phyloP scores from a whole-genome alignment of 2,113 vertebrate genomes.

The Galemys pyrenaicus region DNA sequence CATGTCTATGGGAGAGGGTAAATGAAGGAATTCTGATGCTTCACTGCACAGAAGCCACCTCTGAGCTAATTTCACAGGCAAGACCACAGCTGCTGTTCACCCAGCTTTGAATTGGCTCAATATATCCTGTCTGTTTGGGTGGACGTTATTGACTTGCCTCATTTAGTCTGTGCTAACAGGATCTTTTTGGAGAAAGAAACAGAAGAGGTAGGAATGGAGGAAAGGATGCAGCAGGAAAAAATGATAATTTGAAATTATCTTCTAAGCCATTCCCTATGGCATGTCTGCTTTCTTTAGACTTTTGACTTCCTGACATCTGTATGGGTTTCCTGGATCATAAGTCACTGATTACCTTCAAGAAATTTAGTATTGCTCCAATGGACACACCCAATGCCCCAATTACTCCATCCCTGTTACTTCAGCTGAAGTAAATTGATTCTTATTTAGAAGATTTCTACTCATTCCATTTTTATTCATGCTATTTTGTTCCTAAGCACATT shows the following conservation, averaged over 20 bases:
- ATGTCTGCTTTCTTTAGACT: neutral
- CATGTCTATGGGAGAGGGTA: constrained; percentile 76
- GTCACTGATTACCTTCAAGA: neutral
- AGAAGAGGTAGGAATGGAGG: neutral
- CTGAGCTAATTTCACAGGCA: constrained; percentile 81
- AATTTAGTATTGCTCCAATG: neutral
- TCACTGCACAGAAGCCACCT: constrained; percentile 76
- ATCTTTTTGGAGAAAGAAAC: constrained; percentile 84
- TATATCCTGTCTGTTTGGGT: constrained; percentile 87
- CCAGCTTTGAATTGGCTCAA: constrained; percentile 91
- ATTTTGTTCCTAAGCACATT: constrained; percentile 23
- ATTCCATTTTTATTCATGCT: constrained; percentile 31
- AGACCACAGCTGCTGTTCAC: constrained; percentile 88
- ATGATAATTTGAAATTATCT: constrained; percentile 41
- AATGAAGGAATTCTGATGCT: constrained; percentile 83
- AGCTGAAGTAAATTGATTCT: neutral
- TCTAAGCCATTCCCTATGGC: neutral
- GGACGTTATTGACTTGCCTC: constrained; percentile 87
- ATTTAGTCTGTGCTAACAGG: constrained; percentile 82
- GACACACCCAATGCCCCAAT: neutral
- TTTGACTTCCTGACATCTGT: neutral
- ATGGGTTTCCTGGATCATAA: neutral
- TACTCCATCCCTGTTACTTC: neutral
- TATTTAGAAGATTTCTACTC: neutral
- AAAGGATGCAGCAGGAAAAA: constrained; percentile 52